A percentile compares a stretch with the other conserved stretches of the same genome.
Evolutionary conservation across 2,888 invertebrate species (phyloP).

Genomic region (Drosophila setosimentum): DNA sequence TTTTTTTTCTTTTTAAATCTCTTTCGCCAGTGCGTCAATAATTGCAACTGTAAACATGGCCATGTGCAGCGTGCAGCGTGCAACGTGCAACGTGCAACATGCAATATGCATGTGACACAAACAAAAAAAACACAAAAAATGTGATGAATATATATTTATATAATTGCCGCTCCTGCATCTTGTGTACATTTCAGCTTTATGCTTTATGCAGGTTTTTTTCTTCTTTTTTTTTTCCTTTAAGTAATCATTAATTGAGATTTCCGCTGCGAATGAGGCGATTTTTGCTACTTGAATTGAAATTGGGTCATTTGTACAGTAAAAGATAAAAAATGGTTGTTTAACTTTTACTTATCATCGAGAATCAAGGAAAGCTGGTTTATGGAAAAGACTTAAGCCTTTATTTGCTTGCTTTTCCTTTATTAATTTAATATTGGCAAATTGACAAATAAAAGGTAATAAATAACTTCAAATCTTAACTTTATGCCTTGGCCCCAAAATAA

Average conservation of each 20-base stretch:
- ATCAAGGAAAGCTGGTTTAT: not conserved
- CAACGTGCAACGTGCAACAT: conserved; percentile 39
- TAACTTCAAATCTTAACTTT: not conserved
- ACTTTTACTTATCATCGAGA: not conserved
- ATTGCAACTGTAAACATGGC: conserved; percentile 65
- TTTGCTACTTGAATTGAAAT: conserved; percentile 6
- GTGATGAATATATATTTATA: conserved; percentile 45
- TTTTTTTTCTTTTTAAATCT: conserved; percentile 58
- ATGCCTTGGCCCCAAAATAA: not conserved
- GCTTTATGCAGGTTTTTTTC: conserved; percentile 7
- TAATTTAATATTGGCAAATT: not conserved
- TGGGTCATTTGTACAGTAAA: not conserved
- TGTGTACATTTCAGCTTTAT: not conserved
- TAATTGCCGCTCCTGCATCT: not conserved
- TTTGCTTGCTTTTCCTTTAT: not conserved
- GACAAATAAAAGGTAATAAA: not conserved
- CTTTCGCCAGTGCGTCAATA: conserved; percentile 73
- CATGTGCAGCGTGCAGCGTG: conserved; percentile 34
- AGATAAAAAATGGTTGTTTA: not conserved
- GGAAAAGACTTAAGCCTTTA: not conserved
- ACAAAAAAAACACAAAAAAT: conserved; percentile 52
- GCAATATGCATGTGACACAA: conserved; percentile 32
- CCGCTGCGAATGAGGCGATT: not conserved
- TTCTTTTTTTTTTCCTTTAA: conserved; percentile 7
- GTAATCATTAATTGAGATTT: conserved; percentile 1